Conservation (phyloP, 1,140 invertebrate species). For the Heliothis virescens region DNA sequence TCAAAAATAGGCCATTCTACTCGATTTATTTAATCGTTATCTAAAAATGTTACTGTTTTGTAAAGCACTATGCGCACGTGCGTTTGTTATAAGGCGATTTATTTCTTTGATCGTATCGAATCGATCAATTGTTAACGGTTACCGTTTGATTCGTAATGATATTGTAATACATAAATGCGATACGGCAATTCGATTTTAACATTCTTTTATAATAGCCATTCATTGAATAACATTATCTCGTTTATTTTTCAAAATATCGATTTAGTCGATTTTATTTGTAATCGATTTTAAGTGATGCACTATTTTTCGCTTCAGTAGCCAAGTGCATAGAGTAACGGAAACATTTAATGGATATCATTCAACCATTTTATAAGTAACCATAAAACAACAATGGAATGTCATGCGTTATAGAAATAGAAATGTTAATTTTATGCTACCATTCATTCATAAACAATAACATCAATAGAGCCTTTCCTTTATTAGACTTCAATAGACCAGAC, state of each 20-base stretch:
- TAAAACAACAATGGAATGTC: slow-evolving; percentile 29
- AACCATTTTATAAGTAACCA: slow-evolving; percentile 2
- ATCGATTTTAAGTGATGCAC: background rate
- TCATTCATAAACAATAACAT: slow-evolving; percentile 38
- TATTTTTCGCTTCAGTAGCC: slow-evolving; percentile 6
- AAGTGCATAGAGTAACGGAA: background rate
- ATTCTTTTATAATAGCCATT: background rate
- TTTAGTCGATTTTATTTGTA: background rate
- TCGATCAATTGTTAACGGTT: background rate
- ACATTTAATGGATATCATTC: background rate
- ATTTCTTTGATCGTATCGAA: slow-evolving; percentile 44
- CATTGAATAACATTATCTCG: background rate
- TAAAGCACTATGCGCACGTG: slow-evolving; percentile 47
- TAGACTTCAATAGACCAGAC: slow-evolving; percentile 27
- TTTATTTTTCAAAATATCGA: background rate
- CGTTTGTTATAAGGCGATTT: slow-evolving; percentile 45
- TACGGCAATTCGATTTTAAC: background rate
- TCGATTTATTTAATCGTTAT: slow-evolving; percentile 50
- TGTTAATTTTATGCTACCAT: slow-evolving; percentile 28
- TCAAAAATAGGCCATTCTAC: slow-evolving; percentile 50
- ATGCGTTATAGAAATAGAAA: slow-evolving; percentile 29
- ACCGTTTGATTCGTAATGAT: background rate
- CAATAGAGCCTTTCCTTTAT: slow-evolving; percentile 21
- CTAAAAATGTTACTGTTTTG: slow-evolving; percentile 51
- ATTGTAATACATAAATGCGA: background rate